Evolutionary conservation across 2,888 invertebrate genomes (phyloP), one percentile per base, ranked within the genome.

Genomic region (Tanypteryx hageni): DNA sequence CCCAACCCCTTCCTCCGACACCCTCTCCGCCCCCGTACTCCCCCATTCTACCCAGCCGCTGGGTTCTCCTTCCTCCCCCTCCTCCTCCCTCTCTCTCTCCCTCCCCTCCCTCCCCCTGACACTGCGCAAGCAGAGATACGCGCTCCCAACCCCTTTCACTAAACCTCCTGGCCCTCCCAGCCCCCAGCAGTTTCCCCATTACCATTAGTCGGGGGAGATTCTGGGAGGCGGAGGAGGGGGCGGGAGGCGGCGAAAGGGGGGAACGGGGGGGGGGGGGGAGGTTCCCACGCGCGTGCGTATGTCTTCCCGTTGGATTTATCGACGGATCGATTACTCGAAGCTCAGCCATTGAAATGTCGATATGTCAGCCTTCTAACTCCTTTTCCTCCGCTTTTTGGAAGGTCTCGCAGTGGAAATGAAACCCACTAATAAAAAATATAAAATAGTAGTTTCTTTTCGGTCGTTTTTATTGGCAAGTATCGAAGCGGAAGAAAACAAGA

Each of bases 301-400:
- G 89, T 89, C 89, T 89, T 44, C 89, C 13, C 61, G 61, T 64
- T 89, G 89, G 64, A 89, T 89, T 89, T 89, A 89, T 89, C 89
- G 89, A 44, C 89, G 89, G 68, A 89, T 89, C 89, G 89, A 89
- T 89, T 86, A 86, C 86, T 86, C 44, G 64, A 64, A 89, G 22
- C 89, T 68, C 68, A 44, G 89, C 89, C 89, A 89, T 89, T 89
- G 89, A 89, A 89, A 68, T 89, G 89, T 89, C 89, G 89, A 89
- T 89, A 89, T 64, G 89, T 89, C 89, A 89, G 61, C 64, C 89
- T 86, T 59, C 86, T 61, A 16, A 57, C 83, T 57, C 83, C 83
- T 83, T 83, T 83, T 56, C 83, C 83, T 14, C 13, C 61, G 14
- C 82, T 68, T 68, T 76, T 76, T 18, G 27, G 76, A 27, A 76